A percentile compares a stretch with the other conserved stretches of the same genome.
Evolutionary conservation across 2,113 vertebrate species (phyloP).

Genomic region (Dunckerocampus dactyliophorus): DNA sequence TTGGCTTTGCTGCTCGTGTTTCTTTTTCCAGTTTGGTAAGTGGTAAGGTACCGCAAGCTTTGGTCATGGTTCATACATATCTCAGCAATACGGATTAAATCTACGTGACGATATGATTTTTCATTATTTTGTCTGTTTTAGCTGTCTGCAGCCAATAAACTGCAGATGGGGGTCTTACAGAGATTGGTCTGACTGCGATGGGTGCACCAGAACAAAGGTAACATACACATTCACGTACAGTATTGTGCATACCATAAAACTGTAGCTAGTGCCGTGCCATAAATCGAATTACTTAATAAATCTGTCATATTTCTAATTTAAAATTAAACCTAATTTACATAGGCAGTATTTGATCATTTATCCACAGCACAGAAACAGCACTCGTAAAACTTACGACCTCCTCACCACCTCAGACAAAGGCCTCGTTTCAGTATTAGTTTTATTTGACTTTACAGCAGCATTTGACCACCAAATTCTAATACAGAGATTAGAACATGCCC

Average conservation of each 20-base stretch:
- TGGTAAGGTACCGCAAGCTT: background rate
- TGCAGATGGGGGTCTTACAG: constrained; percentile 82
- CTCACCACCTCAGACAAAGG: too few relatives aligned
- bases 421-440: too few relatives aligned
- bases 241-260: background rate
- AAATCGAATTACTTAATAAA: background rate
- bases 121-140: constrained; percentile 16
- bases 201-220: constrained; percentile 76
- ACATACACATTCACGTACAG: background rate
- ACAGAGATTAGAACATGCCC: too few relatives aligned
- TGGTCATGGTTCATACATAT: too few relatives aligned
- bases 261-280: background rate
- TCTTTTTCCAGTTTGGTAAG: constrained; percentile 40
- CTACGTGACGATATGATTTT: background rate
- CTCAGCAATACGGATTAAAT: background rate
- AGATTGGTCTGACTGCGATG: constrained; percentile 87
- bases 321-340: too few relatives aligned
- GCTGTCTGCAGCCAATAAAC: constrained; percentile 66
- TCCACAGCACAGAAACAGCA: too few relatives aligned
- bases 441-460: too few relatives aligned
- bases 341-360: background rate
- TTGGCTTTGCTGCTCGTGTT: constrained; percentile 16
- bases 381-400: too few relatives aligned
- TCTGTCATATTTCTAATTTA: background rate
- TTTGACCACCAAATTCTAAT: too few relatives aligned